Percentiles rank a stretch among this genome's conserved stretches.
Conservation (phyloP, 2,113 vertebrate genomes). For the Clarias magur region DNA sequence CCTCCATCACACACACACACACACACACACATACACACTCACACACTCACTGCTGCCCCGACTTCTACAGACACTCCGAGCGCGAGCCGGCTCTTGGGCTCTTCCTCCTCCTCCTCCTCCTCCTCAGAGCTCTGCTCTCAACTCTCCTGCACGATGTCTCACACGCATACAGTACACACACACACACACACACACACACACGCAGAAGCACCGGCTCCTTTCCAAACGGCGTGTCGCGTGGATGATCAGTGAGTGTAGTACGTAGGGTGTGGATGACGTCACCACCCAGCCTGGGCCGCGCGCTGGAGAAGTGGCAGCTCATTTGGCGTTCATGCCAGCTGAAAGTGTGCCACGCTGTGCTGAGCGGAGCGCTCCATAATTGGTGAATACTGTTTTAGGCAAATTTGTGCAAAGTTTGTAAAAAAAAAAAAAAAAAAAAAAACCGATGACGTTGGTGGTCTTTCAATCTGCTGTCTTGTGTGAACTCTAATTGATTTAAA, state of each 20-base stretch:
- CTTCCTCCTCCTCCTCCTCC: background rate
- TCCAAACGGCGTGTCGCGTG: background rate
- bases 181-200: background rate
- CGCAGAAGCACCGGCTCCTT: background rate
- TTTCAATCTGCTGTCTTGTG: too few relatives aligned
- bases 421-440: too few relatives aligned
- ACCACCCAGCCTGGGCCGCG: background rate
- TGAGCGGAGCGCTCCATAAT: background rate
- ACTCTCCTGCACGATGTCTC: background rate
- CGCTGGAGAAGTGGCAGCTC: background rate
- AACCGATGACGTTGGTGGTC: too few relatives aligned
- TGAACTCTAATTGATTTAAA: too few relatives aligned
- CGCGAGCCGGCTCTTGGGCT: background rate
- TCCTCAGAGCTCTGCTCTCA: background rate
- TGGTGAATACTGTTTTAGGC: too few relatives aligned
- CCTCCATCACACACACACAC: constrained; percentile 70
- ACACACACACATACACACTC: background rate
- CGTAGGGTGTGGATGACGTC: background rate
- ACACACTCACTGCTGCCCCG: background rate
- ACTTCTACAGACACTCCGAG: background rate
- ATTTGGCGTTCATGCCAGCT: background rate
- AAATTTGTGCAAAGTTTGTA: too few relatives aligned
- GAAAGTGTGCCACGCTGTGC: background rate
- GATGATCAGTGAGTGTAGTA: constrained; percentile 8
- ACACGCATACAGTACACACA: background rate